These are phyloP conservation scores for Globodera rostochiensis DNA, from an alignment of 1,140 invertebrate species.

Conservation along the genomic window DNA sequence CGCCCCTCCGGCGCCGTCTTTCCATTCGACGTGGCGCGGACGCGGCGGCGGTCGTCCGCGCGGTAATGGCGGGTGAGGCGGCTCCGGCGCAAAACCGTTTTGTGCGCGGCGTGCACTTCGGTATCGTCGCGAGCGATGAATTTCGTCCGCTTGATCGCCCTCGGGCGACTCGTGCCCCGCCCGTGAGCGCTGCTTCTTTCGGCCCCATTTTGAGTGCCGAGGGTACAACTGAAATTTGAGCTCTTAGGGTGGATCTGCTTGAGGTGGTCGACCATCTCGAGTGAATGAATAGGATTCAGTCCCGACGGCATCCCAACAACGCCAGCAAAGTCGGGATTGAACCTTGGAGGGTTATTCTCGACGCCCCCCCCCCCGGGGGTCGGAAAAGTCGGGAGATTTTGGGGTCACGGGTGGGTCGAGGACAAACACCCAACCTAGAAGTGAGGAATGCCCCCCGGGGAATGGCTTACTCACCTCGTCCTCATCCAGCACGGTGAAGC, in stretches of 20 bases:
- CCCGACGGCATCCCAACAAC: too few relatives aligned
- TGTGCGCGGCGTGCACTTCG: not conserved
- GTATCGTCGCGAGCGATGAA: constrained; percentile 7
- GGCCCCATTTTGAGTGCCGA: constrained; percentile 4
- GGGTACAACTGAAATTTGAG: too few relatives aligned
- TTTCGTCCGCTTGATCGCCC: constrained; percentile 11
- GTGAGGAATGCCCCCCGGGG: not conserved
- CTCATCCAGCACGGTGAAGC: not conserved
- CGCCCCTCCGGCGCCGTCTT: not conserved
- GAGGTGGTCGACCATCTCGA: not conserved
- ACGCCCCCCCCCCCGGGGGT: too few relatives aligned
- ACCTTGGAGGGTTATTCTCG: not conserved
- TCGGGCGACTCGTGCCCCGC: not conserved
- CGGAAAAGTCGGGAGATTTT: too few relatives aligned
- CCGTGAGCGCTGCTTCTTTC: constrained; percentile 8
- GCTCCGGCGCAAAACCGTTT: not conserved
- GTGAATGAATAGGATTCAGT: too few relatives aligned
- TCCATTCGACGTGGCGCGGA: not conserved
- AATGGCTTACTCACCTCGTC: not conserved
- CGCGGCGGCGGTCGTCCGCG: not conserved
- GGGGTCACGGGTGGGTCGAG: too few relatives aligned
- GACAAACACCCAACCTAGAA: not conserved
- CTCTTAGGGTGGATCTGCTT: too few relatives aligned
- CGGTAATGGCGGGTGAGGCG: not conserved
- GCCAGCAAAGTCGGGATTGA: too few relatives aligned